Percentiles rank a stretch among this genome's conserved stretches.
Evolutionary conservation across 1,140 invertebrate genomes (phyloP).

Genomic region (Tetranychus urticae): DNA sequence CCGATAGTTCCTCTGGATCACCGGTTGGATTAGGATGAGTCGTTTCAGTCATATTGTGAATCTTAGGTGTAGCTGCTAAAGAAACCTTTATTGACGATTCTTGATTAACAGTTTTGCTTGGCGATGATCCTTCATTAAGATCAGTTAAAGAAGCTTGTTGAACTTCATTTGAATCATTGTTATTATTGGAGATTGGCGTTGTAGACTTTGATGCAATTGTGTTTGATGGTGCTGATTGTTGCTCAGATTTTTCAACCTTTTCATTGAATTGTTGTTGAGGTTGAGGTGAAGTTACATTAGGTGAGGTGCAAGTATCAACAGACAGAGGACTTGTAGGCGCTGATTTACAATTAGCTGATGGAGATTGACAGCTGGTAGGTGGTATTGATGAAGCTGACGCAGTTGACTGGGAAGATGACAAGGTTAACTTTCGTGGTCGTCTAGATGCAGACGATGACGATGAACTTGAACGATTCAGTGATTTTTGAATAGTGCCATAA

Average conservation of each 20-base stretch:
- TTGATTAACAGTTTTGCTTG: background rate
- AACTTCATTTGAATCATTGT: background rate
- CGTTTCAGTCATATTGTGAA: constrained; percentile 82
- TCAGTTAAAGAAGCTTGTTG: too few species aligned
- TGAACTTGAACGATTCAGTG: constrained; percentile 23
- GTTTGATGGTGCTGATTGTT: too few species aligned
- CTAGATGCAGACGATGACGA: constrained; percentile 15
- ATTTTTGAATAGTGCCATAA: constrained; percentile 60
- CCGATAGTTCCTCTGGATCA: background rate
- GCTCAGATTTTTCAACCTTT: too few species aligned
- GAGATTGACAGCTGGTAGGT: background rate
- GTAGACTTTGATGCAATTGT: too few species aligned
- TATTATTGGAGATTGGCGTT: background rate
- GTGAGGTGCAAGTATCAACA: background rate
- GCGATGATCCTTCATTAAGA: background rate
- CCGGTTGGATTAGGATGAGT: constrained; percentile 32
- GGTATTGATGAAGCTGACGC: background rate
- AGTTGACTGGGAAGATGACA: background rate
- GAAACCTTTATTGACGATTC: constrained; percentile 26
- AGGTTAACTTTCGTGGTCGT: background rate
- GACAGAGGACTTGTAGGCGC: background rate
- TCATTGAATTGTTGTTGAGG: background rate
- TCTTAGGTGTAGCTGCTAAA: constrained; percentile 61
- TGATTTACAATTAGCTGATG: background rate
- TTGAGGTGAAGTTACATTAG: background rate